Base-by-base conservation (phyloP, 1,140 invertebrate genomes). In the Rhopalosiphum padi region DNA sequence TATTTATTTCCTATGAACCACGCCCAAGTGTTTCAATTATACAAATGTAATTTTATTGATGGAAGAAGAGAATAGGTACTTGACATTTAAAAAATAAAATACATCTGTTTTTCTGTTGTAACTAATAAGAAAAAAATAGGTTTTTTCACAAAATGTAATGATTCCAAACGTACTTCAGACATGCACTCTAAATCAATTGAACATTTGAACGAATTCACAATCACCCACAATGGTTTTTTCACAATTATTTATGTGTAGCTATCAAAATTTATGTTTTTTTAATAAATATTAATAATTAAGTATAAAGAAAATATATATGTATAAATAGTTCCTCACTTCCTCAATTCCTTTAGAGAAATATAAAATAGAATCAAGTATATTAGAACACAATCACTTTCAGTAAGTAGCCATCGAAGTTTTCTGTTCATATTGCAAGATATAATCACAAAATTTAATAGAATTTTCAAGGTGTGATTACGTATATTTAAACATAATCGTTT, bases 1-100 rank as follows among this genome's bases (percentile, higher is more conserved):
- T 41, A 15, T 11, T 86, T 86, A 46, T 86, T 86, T 86, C 41
- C 85, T 86, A 86, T 86, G 11, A 23, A 25, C 37, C 41, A 86
- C 85, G 25, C 85, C 85, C 85, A 86, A 86, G 23, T 46, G 85
- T 15, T 86, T 86, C 85, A 46, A 46, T 86, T 86, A 86, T 86
- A 86, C 30, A 86, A 30, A 86, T 86, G 11, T 86, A 86, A 46
- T 46, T 30, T 46, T 86, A 86, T 86, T 46, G 85, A 86, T 86
- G 25, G 41, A 86, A 86, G 37, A 11, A 46, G 60, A 77, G 60
- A 21, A n/a, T 77, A 41, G 41, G 41, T 41, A 77, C n/a, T 77
- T 77, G 60, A 77, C 30, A n/a, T 77, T 77, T 77, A n/a, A 77
- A 77, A 77, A 77, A 68, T n/a, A n/a, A 77, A 77, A 77, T 77